Evolutionary conservation across 2,113 vertebrate genomes (phyloP), one percentile per base, ranked within the genome.

Genomic region (Paramisgurnus dabryanus): DNA sequence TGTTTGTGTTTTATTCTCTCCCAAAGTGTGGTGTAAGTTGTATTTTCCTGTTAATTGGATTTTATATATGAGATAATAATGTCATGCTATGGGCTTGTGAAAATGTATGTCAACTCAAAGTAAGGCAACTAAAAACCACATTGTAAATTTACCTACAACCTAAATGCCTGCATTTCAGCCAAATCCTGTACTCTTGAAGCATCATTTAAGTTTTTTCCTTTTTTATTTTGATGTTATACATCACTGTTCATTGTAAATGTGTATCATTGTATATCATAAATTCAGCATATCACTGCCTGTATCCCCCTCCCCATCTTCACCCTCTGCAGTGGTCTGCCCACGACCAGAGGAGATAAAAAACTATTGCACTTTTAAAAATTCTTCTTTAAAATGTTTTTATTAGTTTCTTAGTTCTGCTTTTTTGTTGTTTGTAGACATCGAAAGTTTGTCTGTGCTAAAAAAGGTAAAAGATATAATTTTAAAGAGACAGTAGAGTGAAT

Each of bases 261-360:
- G n/a, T 85, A 60, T 80, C n/a, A 71, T 66, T 82, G 76, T 94
- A 94, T 93, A 80, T 86, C 41, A 76, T 77, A 95, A 93, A 91
- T 93, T 88, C 90, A 96, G 96, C 96, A 95, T 92, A 94, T 95
- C 96, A 96, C 95, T 97, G 96, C 96, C 96, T 93, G 39, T 8
- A 53, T 13, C 50, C 50, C 50, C 13, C 60, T 81, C 77, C 82
- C 72, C 92, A 93, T 95, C 92, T 93, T 92, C 92, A 91, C 82
- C 87, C 86, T 93, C 92, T 86, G 96, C 94, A 96, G 95, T 96
- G 96, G 96, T 94, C 89, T 94, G 91, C 95, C 94, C 91, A 94
- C 89, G 90, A 93, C 22, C 92, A 50, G 68, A 60, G 50, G 53
- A 64, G 27, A 34, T 34, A 34, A 41, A 80, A 86, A 79, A 94